These are phyloP conservation scores for Falco columbarius DNA, from an alignment of 2,797 vertebrate genomes.

Conservation along the genomic window DNA sequence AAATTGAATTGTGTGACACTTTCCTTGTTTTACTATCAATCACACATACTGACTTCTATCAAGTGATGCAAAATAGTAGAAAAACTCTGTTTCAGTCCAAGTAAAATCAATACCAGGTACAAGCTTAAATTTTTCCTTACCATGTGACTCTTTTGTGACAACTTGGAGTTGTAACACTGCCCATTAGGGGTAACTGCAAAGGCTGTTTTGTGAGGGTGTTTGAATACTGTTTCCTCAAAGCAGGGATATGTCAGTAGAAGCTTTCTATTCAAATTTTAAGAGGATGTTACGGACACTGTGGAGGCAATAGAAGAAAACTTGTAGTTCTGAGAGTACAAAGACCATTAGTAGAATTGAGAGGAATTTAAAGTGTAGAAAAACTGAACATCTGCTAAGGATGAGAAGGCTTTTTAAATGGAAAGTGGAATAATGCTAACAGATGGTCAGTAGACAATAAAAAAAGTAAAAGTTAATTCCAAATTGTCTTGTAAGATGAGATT, in stretches of 20 bases:
- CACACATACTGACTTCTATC: background rate
- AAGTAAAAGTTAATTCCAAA: background rate
- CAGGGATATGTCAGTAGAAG: background rate
- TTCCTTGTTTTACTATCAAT: background rate
- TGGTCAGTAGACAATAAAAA: background rate
- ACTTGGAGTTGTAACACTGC: background rate
- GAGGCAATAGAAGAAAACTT: background rate
- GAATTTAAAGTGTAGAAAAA: background rate
- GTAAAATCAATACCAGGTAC: background rate
- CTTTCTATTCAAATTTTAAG: slow-evolving; percentile 1
- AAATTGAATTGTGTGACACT: background rate
- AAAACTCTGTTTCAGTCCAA: background rate
- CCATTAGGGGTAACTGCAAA: background rate
- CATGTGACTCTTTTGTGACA: background rate
- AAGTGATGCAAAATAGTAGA: background rate
- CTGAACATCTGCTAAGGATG: slow-evolving; percentile 39
- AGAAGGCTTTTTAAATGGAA: slow-evolving; percentile 3
- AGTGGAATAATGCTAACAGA: slow-evolving; percentile 1
- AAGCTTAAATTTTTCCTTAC: background rate
- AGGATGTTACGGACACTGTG: background rate
- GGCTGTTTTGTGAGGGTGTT: background rate
- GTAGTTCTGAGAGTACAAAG: background rate
- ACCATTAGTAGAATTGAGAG: background rate
- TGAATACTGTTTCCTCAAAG: background rate
- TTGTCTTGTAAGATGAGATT: background rate